Evolutionary conservation across 2,113 vertebrate genomes (phyloP).

Genomic region (Gnathonemus echidnorhynchus): DNA sequence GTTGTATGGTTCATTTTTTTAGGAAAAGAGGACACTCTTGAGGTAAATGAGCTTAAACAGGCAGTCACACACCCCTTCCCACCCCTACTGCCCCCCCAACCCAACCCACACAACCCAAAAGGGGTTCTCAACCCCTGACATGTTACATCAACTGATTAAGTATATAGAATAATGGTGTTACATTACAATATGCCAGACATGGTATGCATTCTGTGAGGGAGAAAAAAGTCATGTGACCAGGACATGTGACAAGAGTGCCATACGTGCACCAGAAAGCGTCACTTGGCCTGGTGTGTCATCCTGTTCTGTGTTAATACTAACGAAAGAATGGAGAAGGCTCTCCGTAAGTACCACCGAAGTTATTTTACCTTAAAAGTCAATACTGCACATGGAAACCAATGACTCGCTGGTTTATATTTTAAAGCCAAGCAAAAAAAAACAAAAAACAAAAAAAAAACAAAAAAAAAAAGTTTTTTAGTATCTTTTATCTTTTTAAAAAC

Average conservation of each 20-base stretch:
- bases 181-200: constrained; percentile 73
- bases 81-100: constrained; percentile 52
- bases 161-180: constrained; percentile 82
- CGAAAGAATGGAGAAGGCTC: constrained; percentile 80
- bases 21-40: constrained; percentile 97
- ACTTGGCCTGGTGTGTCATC: constrained; percentile 66
- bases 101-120: constrained; percentile 20
- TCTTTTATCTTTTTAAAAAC: constrained; percentile 54
- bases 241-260: constrained; percentile 77
- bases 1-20: constrained; percentile 38
- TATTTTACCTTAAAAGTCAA: constrained; percentile 90
- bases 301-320: constrained; percentile 77
- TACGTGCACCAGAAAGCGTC: constrained; percentile 72
- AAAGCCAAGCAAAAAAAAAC: constrained; percentile 83
- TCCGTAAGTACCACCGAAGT: constrained; percentile 84
- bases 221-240: constrained; percentile 63
- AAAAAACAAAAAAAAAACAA: constrained; percentile 67
- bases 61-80: constrained; percentile 66
- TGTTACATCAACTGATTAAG: constrained; percentile 65
- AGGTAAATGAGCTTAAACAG: constrained; percentile 99
- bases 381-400: constrained; percentile 96
- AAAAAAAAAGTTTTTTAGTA: constrained; percentile 59
- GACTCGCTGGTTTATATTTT: constrained; percentile 86
- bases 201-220: constrained; percentile 73
- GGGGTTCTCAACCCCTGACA: constrained; percentile 57